Evolutionary conservation across 2,888 invertebrate species (phyloP).

Genomic region (Chouioia cunea): DNA sequence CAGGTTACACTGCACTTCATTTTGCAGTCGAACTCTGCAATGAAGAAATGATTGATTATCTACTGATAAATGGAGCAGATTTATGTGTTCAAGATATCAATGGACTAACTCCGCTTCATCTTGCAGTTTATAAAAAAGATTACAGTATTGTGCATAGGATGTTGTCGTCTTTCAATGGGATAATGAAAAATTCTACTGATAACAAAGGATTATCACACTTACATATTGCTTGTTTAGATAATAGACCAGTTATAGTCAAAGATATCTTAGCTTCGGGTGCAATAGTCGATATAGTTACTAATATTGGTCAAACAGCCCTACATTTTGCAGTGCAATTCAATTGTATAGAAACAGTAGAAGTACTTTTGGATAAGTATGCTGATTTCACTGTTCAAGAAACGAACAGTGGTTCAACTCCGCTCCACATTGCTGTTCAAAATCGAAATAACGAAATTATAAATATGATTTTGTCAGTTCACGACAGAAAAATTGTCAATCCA

Average conservation of each 20-base stretch:
- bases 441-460: neutral
- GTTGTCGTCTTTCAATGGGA: neutral
- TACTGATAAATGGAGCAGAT: slow-evolving; percentile 22
- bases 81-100: slow-evolving; percentile 16
- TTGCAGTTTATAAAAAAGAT: slow-evolving; percentile 14
- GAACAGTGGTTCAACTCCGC: slow-evolving; percentile 4
- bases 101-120: slow-evolving; percentile 18
- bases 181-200: slow-evolving; percentile 13
- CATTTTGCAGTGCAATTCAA: slow-evolving; percentile 20
- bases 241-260: slow-evolving; percentile 5
- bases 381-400: slow-evolving; percentile 19
- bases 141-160: slow-evolving; percentile 1
- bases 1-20: slow-evolving; percentile 27
- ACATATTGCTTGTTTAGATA: slow-evolving; percentile 15
- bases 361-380: slow-evolving; percentile 16
- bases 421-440: slow-evolving; percentile 2
- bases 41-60: slow-evolving; percentile 14
- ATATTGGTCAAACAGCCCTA: neutral
- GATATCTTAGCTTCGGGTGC: neutral
- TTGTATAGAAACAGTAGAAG: neutral
- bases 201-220: slow-evolving; percentile 27
- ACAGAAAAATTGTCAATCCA: slow-evolving; percentile 5
- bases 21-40: slow-evolving; percentile 20
- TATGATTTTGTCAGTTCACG: slow-evolving; percentile 8
- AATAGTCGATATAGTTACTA: neutral